Evolutionary conservation across 2,113 vertebrate genomes (phyloP).

Genomic region (Gallinago paraguaiae): DNA sequence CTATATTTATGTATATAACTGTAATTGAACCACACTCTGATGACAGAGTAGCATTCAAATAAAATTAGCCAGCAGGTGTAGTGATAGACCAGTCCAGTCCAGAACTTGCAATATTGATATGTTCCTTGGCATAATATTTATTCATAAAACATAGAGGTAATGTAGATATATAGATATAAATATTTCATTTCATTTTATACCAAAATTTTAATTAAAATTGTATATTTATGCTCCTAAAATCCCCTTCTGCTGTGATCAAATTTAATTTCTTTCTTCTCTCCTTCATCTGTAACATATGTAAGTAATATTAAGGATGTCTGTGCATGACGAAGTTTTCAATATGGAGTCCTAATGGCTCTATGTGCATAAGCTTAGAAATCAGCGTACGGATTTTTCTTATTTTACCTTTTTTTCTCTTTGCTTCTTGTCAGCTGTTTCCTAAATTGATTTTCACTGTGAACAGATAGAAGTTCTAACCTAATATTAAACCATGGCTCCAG

Average conservation of each 20-base stretch:
- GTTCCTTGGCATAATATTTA: slow-evolving; percentile 27
- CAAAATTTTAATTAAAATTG: not conserved
- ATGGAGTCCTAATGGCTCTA: not conserved
- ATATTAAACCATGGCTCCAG: not conserved
- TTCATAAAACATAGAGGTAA: not conserved
- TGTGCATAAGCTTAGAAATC: not conserved
- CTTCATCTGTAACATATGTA: not conserved
- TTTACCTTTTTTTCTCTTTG: not conserved
- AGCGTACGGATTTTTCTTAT: not conserved
- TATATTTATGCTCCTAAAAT: not conserved
- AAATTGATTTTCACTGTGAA: not conserved
- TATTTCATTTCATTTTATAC: slow-evolving; percentile 1
- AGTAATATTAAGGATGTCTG: not conserved
- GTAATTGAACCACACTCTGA: slow-evolving; percentile 35
- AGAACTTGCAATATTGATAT: slow-evolving; percentile 3
- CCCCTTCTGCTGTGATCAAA: not conserved
- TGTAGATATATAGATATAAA: not conserved
- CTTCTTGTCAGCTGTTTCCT: not conserved
- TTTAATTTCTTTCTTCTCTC: slow-evolving; percentile 18
- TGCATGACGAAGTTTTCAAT: not conserved
- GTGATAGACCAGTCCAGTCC: not conserved
- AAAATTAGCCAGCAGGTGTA: slow-evolving; percentile 47
- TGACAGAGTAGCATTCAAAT: slow-evolving; percentile 18
- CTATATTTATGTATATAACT: slow-evolving; percentile 35
- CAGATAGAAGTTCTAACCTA: not conserved